These are phyloP conservation scores for Xylocampa areola DNA, from an alignment of 2,888 invertebrate species.

Conservation along the genomic window DNA sequence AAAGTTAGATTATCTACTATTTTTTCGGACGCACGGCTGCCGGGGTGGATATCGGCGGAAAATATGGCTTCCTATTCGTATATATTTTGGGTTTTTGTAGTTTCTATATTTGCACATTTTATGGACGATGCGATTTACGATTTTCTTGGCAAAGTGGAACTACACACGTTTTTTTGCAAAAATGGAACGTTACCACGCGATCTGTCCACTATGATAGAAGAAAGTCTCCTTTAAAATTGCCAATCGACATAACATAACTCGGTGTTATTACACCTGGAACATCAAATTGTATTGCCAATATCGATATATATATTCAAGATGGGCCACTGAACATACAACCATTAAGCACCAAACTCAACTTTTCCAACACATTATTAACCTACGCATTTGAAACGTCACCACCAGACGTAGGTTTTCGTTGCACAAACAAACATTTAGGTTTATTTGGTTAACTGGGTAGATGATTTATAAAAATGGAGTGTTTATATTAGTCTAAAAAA, in stretches of 20 bases:
- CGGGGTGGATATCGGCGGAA: slow-evolving; percentile 85
- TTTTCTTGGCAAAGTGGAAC: too few relatives aligned
- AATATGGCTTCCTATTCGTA: slow-evolving; percentile 89
- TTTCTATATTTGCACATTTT: slow-evolving; percentile 69
- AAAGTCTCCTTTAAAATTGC: too few relatives aligned
- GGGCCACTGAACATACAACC: slow-evolving; percentile 43
- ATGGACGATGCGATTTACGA: slow-evolving; percentile 14
- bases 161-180: too few relatives aligned
- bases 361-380: slow-evolving; percentile 64
- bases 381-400: slow-evolving; percentile 74
- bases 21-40: slow-evolving; percentile 85
- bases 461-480: slow-evolving; percentile 1
- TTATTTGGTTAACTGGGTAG: slow-evolving; percentile 77
- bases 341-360: slow-evolving; percentile 40
- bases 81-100: slow-evolving; percentile 73
- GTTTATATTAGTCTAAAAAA: too few relatives aligned
- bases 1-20: slow-evolving; percentile 89
- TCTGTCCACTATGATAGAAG: too few relatives aligned
- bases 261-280: too few relatives aligned
- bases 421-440: slow-evolving; percentile 81
- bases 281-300: too few relatives aligned
- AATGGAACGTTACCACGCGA: too few relatives aligned
- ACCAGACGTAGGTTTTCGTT: slow-evolving; percentile 80
- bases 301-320: slow-evolving; percentile 3
- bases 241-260: too few relatives aligned